Conservation (phyloP, 1,140 invertebrate genomes). For the Campodea augens region DNA sequence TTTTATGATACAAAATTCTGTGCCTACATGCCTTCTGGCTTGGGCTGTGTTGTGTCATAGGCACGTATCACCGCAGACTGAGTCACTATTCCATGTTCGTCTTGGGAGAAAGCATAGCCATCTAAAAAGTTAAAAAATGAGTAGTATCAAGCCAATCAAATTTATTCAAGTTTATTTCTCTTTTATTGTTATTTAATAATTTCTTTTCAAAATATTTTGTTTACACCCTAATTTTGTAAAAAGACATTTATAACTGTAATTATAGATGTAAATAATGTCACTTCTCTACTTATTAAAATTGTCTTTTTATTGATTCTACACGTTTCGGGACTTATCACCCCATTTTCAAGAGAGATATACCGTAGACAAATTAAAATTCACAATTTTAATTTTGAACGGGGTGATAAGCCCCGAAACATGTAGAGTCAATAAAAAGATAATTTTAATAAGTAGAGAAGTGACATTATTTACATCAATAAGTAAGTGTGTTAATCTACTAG, state of each 20-base stretch:
- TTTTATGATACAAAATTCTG: too few species aligned
- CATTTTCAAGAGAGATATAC: too few species aligned
- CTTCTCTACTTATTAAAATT: too few species aligned
- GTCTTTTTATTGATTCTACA: too few species aligned
- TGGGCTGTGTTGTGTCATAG: slow-evolving; percentile 76
- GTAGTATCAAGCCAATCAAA: slow-evolving; percentile 3
- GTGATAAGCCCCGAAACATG: too few species aligned
- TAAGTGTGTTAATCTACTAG: too few species aligned
- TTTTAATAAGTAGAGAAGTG: too few species aligned
- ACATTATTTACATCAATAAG: too few species aligned
- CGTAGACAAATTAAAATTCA: not conserved
- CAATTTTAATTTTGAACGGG: too few species aligned
- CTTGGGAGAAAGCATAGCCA: slow-evolving; percentile 98
- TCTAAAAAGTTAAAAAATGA: slow-evolving; percentile 34
- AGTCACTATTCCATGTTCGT: slow-evolving; percentile 83
- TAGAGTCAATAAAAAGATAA: too few species aligned
- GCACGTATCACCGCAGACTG: slow-evolving; percentile 81
- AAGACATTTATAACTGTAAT: not conserved
- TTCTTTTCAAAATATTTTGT: not conserved
- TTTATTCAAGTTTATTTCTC: not conserved
- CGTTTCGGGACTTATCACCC: too few species aligned
- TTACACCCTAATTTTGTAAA: not conserved
- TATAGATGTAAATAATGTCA: too few species aligned
- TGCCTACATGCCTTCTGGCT: slow-evolving; percentile 58
- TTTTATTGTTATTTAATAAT: not conserved